Conservation (phyloP, 2,797 vertebrate species). For the Crenuchus spilurus region DNA sequence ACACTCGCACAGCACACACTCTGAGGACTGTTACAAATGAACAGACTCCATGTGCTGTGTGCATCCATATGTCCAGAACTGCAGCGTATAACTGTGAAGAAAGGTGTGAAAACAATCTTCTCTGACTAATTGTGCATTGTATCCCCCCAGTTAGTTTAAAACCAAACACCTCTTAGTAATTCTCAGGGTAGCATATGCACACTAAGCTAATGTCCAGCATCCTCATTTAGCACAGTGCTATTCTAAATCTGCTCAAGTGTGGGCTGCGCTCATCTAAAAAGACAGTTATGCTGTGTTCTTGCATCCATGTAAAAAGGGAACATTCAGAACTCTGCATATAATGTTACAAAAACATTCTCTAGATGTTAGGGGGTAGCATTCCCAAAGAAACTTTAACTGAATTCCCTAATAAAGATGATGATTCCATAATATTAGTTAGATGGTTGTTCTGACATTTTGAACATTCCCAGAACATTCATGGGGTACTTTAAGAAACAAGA, state of each 20-base stretch:
- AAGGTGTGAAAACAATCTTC: constrained; percentile 35
- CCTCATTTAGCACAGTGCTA: not conserved
- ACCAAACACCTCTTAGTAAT: constrained; percentile 15
- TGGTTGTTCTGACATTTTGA: no score
- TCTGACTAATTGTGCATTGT: constrained; percentile 36
- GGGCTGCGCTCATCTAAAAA: not conserved
- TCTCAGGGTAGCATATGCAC: constrained; percentile 15
- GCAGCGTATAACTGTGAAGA: constrained; percentile 3
- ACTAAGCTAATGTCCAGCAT: not conserved
- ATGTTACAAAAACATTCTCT: no score
- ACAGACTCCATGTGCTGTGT: constrained; percentile 34
- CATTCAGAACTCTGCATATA: no score
- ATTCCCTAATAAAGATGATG: no score
- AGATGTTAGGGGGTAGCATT: no score
- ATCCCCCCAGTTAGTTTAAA: constrained; percentile 19
- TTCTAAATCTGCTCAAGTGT: not conserved
- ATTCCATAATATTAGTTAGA: no score
- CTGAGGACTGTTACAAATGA: constrained; percentile 15
- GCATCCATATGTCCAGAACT: constrained; percentile 19
- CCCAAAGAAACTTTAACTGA: no score
- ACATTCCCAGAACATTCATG: no score
- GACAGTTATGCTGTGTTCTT: no score
- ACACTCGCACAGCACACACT: constrained; percentile 1
- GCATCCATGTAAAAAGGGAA: no score
- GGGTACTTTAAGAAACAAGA: no score